These are phyloP conservation scores for Leptinotarsa texana DNA, from an alignment of 1,140 invertebrate species.

Conservation along the genomic window DNA sequence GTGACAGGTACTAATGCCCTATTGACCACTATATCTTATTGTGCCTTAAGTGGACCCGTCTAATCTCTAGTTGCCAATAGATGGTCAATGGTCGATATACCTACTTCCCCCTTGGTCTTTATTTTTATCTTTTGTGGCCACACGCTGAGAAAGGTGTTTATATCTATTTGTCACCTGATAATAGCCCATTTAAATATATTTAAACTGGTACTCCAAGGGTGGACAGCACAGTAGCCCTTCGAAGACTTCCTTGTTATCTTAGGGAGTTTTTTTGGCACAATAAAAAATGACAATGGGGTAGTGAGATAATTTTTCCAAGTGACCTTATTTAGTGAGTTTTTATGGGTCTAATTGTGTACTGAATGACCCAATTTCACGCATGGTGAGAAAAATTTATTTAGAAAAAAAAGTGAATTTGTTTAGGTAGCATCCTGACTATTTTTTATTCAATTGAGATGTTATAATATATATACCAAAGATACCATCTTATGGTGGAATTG, in stretches of 20 bases:
- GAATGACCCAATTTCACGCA: conserved; percentile 11
- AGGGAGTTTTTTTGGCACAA: conserved; percentile 12
- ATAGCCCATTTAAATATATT: conserved; percentile 26
- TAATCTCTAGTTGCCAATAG: conserved; percentile 9
- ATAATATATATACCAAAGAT: too few species aligned
- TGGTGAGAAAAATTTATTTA: conserved; percentile 11
- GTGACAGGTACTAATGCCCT: conserved; percentile 21
- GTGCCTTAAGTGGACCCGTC: conserved; percentile 18
- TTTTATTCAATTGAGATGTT: too few species aligned
- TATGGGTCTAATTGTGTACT: not conserved
- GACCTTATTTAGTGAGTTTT: conserved; percentile 5
- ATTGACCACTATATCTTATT: conserved; percentile 16
- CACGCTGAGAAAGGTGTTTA: conserved; percentile 29
- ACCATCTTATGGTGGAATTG: too few species aligned
- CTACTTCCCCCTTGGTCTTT: conserved; percentile 10
- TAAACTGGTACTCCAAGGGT: conserved; percentile 19
- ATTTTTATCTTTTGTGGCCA: conserved; percentile 25
- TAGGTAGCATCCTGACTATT: too few species aligned
- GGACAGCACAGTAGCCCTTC: conserved; percentile 12
- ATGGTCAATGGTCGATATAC: conserved; percentile 10
- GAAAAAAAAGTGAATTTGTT: not conserved
- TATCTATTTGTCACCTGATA: conserved; percentile 31
- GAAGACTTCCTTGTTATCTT: conserved; percentile 17
- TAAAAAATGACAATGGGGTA: not conserved
- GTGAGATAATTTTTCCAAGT: not conserved